phyloP scores from a whole-genome alignment of 2,888 invertebrate species.

The Trissolcus brochymenae region DNA sequence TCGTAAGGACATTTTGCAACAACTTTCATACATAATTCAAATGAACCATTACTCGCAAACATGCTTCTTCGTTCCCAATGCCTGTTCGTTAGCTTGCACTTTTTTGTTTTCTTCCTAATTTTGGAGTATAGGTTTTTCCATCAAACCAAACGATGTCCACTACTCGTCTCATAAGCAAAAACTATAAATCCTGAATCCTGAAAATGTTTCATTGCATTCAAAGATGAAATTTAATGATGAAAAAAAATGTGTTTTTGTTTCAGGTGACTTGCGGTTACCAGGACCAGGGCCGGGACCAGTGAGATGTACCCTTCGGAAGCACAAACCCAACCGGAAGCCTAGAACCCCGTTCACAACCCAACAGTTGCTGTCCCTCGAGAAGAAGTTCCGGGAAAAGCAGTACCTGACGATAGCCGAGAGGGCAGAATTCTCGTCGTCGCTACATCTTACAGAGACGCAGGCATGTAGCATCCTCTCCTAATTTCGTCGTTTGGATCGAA shows the following conservation, averaged over 20 bases:
- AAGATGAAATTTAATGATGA: background rate
- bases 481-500: slow-evolving; percentile 4
- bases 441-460: slow-evolving; percentile 95
- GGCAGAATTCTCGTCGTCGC: slow-evolving; percentile 96
- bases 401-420: slow-evolving; percentile 98
- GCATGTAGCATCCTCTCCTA: slow-evolving; percentile 77
- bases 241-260: slow-evolving; percentile 68
- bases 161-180: background rate
- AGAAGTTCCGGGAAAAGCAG: slow-evolving; percentile 97
- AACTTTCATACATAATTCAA: slow-evolving; percentile 54
- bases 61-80: slow-evolving; percentile 38
- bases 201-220: too few relatives aligned
- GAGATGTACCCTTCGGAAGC: slow-evolving; percentile 94
- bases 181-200: too few relatives aligned
- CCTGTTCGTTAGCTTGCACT: slow-evolving; percentile 42
- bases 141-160: slow-evolving; percentile 7
- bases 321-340: slow-evolving; percentile 98
- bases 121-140: slow-evolving; percentile 28
- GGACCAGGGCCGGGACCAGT: slow-evolving; percentile 89
- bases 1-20: slow-evolving; percentile 47
- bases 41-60: slow-evolving; percentile 20
- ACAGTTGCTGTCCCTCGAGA: slow-evolving; percentile 94
- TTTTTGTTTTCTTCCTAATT: slow-evolving; percentile 38
- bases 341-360: slow-evolving; percentile 98
- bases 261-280: slow-evolving; percentile 74